Evolutionary conservation across 2,888 invertebrate species (phyloP), one percentile per base, ranked within the genome.

Genomic region (Synergus laeviventris): DNA sequence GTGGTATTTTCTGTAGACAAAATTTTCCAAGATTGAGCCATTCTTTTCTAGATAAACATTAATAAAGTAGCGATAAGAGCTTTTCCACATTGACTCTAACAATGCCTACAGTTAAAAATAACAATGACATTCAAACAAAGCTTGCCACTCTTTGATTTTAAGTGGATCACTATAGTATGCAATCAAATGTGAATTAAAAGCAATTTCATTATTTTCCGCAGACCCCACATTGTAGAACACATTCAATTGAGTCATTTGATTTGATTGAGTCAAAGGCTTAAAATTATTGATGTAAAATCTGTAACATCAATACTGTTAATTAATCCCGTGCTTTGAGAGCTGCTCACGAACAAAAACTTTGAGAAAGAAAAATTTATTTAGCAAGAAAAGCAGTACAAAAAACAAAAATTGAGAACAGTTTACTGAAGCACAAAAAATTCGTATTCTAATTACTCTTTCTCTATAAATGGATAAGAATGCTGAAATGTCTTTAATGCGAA

Each of bases 121-220:
- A 12, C 21, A 42, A 24, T 66, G 64, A 66, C 42, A 42, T 66
- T 45, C 45, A 66, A 24, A 45, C 66, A 45, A 42, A 64, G 24
- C 21, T n/a, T 49, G 49, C n/a, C n/a, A 9, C 49, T 49, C n/a
- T 18, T 49, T n/a, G 9, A 49, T n/a, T n/a, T 49, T 49, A 49
- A 49, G 49, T 18, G 49, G 49, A 49, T 49, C 9, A 49, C 16
- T 45, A 45, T 45, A 49, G n/a, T 49, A 49, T 49, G 49, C n/a
- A 49, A 49, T 49, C n/a, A n/a, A 18, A 9, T n/a, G n/a, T 9
- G 49, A n/a, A 49, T 49, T 49, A 49, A 49, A 49, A 49, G n/a
- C n/a, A 8, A 49, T n/a, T 49, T 49, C n/a, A 49, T 49, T 49
- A n/a, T 49, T 49, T 49, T 49, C n/a, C 14, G n/a, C 9, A 49